Evolutionary conservation across 2,888 invertebrate species (phyloP).

Genomic region (Sipha maydis): DNA sequence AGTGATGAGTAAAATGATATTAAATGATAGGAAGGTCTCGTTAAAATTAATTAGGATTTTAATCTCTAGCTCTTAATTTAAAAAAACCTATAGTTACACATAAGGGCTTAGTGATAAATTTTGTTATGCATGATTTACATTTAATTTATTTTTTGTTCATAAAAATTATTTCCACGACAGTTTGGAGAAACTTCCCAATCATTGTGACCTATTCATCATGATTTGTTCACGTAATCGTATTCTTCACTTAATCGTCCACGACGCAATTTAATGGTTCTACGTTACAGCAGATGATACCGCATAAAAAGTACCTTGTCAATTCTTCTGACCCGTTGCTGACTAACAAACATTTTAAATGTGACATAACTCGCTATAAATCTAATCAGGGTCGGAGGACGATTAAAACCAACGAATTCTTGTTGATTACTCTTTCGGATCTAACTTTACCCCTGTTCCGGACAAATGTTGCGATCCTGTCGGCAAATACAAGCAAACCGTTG

Average conservation of each 20-base stretch:
- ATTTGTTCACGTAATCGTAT: slow-evolving; percentile 7
- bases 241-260: slow-evolving; percentile 37
- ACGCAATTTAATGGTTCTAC: neutral
- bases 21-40: too few species aligned
- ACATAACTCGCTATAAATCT: neutral
- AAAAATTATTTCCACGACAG: too few species aligned
- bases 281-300: slow-evolving; percentile 24
- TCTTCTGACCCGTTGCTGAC: neutral
- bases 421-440: neutral
- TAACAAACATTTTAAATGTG: neutral
- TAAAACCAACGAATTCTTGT: neutral
- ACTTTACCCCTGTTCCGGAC: too few species aligned
- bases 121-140: too few species aligned
- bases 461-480: too few species aligned
- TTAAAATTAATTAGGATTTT: too few species aligned
- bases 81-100: too few species aligned
- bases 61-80: too few species aligned
- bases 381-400: neutral
- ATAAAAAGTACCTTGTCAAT: neutral
- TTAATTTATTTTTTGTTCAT: too few species aligned
- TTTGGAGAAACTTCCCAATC: slow-evolving; percentile 10
- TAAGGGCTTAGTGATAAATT: too few species aligned
- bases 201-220: neutral
- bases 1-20: too few species aligned
- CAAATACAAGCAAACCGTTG: too few species aligned